Base-by-base conservation (phyloP, 2,797 vertebrate species). In the Emydoidea blandingii region DNA sequence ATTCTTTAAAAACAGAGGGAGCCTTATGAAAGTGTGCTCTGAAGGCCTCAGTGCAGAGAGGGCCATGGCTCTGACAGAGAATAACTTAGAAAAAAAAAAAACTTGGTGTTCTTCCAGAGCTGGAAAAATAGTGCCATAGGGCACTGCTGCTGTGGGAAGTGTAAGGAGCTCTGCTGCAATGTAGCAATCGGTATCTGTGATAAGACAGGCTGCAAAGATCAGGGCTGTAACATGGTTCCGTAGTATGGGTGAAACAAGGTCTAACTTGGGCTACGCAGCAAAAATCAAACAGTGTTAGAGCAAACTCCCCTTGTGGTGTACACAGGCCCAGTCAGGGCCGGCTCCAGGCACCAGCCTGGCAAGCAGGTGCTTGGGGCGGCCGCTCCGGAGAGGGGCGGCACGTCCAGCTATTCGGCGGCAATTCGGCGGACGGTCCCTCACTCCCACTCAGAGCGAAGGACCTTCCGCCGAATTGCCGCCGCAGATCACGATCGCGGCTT, bases 161-260 rank as follows among this genome's bases (percentile, higher is more conserved):
- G 0, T 8, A 44, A 84, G 83, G 82, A 81, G 2, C 6, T 5
- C 0, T 0, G 0, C 52, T 53, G 53, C 54, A 1, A 0, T 2
- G 7, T 31, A 9, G 14, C 85, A 81, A 34, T 79, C 52, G 1
- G 81, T 3, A 57, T 76, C 68, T 82, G 82, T 79, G 79, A 16
- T 62, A 56, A 82, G 91, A 68, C 59, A 41, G 44, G 44, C 65
- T 6, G 9, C 78, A 59, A 81, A 19, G 65, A 68, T 37, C 68
- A 78, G 41, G 27, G 50, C 81, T 59, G 76, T 12, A 2, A 27
- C 0, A 0, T 27, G 21, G 23, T 5, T 65, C 85, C 68, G 74
- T 85, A 52, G 4, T 0, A 88, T 80, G 34, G 74, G 0, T 94
- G 57, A 82, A 81, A 83, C 0, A 11, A 54, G 81, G 83, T 68